Evolutionary conservation across 37 sponge, comb jelly and placozoan genomes (phyloP), one percentile per base, ranked within the genome.

Genomic region (Crambe crambe): DNA sequence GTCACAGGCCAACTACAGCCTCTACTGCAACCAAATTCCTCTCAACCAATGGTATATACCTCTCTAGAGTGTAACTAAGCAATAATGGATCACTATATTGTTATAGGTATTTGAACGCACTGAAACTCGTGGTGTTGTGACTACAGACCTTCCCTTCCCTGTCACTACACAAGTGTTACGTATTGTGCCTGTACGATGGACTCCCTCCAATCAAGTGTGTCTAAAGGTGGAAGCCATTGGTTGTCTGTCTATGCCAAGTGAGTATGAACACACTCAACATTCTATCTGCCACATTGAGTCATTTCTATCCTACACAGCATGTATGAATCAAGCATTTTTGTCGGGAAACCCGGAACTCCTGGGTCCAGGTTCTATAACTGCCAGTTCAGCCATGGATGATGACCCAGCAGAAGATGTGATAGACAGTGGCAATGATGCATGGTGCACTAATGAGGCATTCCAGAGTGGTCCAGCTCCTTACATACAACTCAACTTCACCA

Each of bases 211-310:
- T 42, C 47, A 41, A 25, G 69, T 43, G 30, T 79, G 80, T 42
- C 27, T 79, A 70, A 68, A 37, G 23, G 4, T 79, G 31, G 80
- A 79, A 29, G 80, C 69, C 26, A 34, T 66, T 44, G 80, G 80
- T 1, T 79, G 80, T 65, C 32, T 15, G 20, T 2, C 27, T 4
- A 23, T 37, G 1, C 34, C 57, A 74, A 42, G 74, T 74, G 54
- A 31, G 58, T 74, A 23, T 21, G 12, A 18, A 31, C n/a, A n/a
- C n/a, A n/a, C n/a, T n/a, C n/a, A n/a, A n/a, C n/a, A n/a, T n/a
- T n/a, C n/a, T n/a, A n/a, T n/a, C n/a, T n/a, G n/a, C n/a, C n/a
- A n/a, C n/a, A n/a, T n/a, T n/a, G n/a, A n/a, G n/a, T n/a, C n/a
- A n/a, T n/a, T n/a, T n/a, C n/a, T n/a, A n/a, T n/a, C n/a, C n/a